A percentile compares a stretch with the other conserved stretches of the same genome.
Evolutionary conservation across 1,140 invertebrate species (phyloP).

Genomic region (Phymorhynchus buccinoides): DNA sequence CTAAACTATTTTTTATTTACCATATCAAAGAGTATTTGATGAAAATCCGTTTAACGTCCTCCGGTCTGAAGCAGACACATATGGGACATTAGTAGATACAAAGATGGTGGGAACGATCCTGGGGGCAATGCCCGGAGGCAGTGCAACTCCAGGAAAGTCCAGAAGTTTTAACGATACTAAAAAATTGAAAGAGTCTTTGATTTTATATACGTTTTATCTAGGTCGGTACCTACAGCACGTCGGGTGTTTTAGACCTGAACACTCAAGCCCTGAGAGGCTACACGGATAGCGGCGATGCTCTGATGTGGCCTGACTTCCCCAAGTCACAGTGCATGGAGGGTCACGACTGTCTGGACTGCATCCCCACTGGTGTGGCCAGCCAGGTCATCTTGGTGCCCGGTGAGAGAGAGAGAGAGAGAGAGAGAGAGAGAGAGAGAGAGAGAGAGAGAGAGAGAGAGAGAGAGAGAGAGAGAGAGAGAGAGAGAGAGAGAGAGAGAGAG

Average conservation of each 20-base stretch:
- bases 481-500: background rate
- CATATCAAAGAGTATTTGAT: too few species aligned
- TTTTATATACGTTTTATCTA: background rate
- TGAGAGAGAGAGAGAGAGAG: background rate
- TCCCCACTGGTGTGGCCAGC: background rate
- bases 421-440: background rate
- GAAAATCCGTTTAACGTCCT: too few species aligned
- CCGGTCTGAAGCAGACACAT: too few species aligned
- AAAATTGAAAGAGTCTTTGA: background rate
- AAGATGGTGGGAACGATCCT: background rate
- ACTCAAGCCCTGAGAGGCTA: background rate
- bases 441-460: background rate
- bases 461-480: too few species aligned
- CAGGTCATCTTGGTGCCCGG: constrained; percentile 27
- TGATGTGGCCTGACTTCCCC: constrained; percentile 17
- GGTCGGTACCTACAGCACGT: background rate
- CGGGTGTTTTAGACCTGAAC: background rate
- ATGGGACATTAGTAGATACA: too few species aligned
- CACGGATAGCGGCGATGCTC: background rate
- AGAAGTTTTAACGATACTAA: too few species aligned
- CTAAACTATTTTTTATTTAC: too few species aligned
- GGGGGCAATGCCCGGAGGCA: background rate
- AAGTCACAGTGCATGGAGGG: background rate
- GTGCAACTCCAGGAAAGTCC: too few species aligned
- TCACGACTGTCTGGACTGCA: constrained; percentile 12